phyloP scores from a whole-genome alignment of 2,113 vertebrate genomes.

The Macaca fascicularis region DNA sequence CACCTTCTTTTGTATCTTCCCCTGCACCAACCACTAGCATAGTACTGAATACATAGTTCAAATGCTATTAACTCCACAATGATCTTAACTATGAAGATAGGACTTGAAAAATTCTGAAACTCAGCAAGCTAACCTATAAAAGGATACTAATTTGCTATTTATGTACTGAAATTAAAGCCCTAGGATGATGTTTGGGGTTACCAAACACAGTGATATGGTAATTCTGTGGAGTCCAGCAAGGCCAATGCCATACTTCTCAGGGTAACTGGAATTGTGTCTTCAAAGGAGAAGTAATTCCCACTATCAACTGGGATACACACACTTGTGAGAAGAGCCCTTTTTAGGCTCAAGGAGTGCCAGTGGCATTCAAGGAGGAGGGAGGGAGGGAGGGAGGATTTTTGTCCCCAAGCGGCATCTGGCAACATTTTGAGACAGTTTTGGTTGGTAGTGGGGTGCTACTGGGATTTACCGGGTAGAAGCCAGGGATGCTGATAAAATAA shows the following conservation, averaged over 20 bases:
- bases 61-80: background rate
- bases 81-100: background rate
- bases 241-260: background rate
- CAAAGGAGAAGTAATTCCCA: background rate
- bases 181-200: background rate
- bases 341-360: background rate
- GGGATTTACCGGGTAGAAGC: background rate
- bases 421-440: background rate
- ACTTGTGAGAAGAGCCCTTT: background rate
- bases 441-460: background rate
- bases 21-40: background rate
- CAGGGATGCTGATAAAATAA: background rate
- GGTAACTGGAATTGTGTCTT: background rate
- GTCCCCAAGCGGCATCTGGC: too few relatives aligned
- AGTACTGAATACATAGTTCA: background rate
- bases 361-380: background rate
- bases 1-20: background rate
- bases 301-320: background rate
- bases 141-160: background rate
- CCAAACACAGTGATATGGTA: background rate
- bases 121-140: background rate
- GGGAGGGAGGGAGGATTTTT: background rate
- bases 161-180: background rate
- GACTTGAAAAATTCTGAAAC: background rate
- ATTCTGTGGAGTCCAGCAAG: background rate